Evolutionary conservation across 2,888 invertebrate genomes (phyloP).

Genomic region (Stomorhina lunata): DNA sequence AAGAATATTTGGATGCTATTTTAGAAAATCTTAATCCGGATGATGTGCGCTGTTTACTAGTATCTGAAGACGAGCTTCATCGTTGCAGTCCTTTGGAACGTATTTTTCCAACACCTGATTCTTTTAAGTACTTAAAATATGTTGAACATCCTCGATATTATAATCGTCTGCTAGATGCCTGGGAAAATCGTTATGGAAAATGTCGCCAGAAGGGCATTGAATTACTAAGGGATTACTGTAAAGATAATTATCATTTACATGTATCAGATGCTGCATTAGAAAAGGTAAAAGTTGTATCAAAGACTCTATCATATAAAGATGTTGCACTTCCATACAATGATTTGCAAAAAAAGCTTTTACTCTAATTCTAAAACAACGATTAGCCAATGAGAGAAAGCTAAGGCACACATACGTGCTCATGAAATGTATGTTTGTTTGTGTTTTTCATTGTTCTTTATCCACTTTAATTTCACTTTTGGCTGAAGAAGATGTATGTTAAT

Average conservation of each 20-base stretch:
- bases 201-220: conserved; percentile 82
- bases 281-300: conserved; percentile 69
- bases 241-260: conserved; percentile 86
- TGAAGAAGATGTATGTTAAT: too few relatives aligned
- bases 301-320: too few relatives aligned
- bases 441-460: too few relatives aligned
- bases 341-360: too few relatives aligned
- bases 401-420: too few relatives aligned
- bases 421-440: too few relatives aligned
- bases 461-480: too few relatives aligned
- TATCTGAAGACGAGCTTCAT: conserved; percentile 93
- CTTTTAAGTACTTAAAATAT: conserved; percentile 89
- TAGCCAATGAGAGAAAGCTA: too few relatives aligned
- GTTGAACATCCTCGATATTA: conserved; percentile 93
- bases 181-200: conserved; percentile 89
- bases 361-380: too few relatives aligned
- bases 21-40: conserved; percentile 93
- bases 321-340: too few relatives aligned
- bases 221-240: conserved; percentile 84
- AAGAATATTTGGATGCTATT: conserved; percentile 87
- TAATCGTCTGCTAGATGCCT: conserved; percentile 94
- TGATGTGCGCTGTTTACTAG: conserved; percentile 91
- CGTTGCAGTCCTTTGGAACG: conserved; percentile 86
- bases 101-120: conserved; percentile 89
- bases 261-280: conserved; percentile 82